Base-by-base conservation (phyloP, 2,797 vertebrate genomes). In the Setipinna tenuifilis region DNA sequence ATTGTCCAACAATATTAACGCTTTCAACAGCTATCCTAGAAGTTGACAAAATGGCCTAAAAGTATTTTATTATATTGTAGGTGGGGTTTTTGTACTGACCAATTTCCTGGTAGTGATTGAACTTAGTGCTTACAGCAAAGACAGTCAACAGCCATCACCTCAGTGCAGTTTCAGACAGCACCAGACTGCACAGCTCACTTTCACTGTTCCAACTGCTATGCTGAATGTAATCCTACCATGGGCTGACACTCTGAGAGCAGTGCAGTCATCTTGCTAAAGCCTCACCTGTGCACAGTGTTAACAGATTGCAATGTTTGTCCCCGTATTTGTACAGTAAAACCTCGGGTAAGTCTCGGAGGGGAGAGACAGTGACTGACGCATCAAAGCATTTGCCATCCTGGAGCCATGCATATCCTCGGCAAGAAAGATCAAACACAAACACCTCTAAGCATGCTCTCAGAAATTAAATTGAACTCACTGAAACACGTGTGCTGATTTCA, bases 251-350 rank as follows among this genome's bases (percentile, higher is more conserved):
- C 16, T 44, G 31, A 78, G 71, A 78, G 44, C 44, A 31, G 71
- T 78, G 71, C 71, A 78, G 71, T 78, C 71, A 16, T 78, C 71
- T 75, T 17, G 31, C 28, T 16, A 41, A 75, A 75, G 68, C 68
- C 19, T 78, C 71, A 44, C 31, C 35, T 78, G 71, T 44, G 71
- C 71, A 41, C 68, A 83, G 83, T 78, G 85, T 83, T 85, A 68
- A 23, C 65, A 82, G 62, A 59, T 85, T 86, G 46, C 81, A 59
- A 41, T 58, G 86, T 78, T 44, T 85, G 65, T 82, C 83, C 48
- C 82, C 12, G 44, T 83, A 85, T 87, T 82, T 86, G 83, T 62
- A 85, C 21, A n/a, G 62, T 86, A 83, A 87, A 87, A 86, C 87
- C 82, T 62, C 6, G 48, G 84, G 88, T 89, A 78, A 65, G 85